Evolutionary conservation across 2,113 vertebrate species (phyloP).

Genomic region (Muscicapa adusta): DNA sequence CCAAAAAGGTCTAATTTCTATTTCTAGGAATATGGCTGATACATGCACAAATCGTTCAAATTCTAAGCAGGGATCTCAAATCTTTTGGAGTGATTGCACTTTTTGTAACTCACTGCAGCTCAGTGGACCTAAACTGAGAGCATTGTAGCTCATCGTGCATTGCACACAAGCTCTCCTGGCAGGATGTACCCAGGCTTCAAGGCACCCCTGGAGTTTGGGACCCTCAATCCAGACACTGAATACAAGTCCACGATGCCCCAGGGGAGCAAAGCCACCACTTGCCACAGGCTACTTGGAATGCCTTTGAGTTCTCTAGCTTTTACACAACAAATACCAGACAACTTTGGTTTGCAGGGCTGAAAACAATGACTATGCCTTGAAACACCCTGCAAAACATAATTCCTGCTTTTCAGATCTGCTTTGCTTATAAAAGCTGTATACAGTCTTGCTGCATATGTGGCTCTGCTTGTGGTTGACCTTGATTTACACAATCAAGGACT

Average conservation of each 20-base stretch:
- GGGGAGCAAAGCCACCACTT: neutral
- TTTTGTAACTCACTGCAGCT: neutral
- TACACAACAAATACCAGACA: neutral
- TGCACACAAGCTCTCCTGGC: neutral
- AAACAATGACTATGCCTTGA: neutral
- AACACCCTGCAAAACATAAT: neutral
- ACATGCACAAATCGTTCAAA: neutral
- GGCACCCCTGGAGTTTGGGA: neutral
- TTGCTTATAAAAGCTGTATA: neutral
- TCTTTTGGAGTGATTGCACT: neutral
- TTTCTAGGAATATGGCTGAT: neutral
- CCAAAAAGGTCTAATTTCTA: neutral
- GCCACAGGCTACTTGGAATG: neutral
- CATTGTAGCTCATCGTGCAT: neutral
- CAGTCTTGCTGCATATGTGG: neutral
- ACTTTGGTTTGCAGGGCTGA: neutral
- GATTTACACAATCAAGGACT: neutral
- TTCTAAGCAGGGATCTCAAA: neutral
- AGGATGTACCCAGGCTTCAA: neutral
- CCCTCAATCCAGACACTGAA: neutral
- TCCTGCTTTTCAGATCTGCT: neutral
- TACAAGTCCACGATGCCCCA: rapidly evolving
- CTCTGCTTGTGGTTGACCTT: neutral
- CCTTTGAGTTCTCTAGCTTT: neutral
- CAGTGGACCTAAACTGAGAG: neutral